Evolutionary conservation across 2,888 invertebrate species (phyloP).

Genomic region (Plagiodera versicolora): DNA sequence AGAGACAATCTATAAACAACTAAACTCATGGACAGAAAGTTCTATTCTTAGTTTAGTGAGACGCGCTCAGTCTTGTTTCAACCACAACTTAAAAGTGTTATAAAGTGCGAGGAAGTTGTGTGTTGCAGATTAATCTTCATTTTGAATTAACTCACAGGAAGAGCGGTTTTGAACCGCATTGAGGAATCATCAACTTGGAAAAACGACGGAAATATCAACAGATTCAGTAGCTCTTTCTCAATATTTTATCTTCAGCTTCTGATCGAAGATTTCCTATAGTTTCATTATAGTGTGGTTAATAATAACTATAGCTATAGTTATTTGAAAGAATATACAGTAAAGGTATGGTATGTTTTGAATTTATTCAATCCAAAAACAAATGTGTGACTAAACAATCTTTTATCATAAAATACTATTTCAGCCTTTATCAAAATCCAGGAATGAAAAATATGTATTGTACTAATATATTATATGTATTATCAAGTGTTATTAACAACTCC

Average conservation of each 20-base stretch:
- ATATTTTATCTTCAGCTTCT: background rate
- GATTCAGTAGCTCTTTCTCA: background rate
- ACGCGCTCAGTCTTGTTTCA: constrained; percentile 41
- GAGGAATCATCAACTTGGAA: background rate
- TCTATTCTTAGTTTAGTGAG: constrained; percentile 52
- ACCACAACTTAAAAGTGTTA: constrained; percentile 41
- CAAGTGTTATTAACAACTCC: too few species aligned
- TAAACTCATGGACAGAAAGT: constrained; percentile 51
- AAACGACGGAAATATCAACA: background rate
- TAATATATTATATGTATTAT: too few species aligned
- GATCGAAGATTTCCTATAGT: background rate
- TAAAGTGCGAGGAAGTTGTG: constrained; percentile 48
- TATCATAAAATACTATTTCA: too few species aligned
- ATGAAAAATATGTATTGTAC: too few species aligned
- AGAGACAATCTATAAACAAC: constrained; percentile 51
- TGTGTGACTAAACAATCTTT: too few species aligned
- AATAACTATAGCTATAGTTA: background rate
- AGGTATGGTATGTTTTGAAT: background rate
- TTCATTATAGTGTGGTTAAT: background rate
- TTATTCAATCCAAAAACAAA: too few species aligned
- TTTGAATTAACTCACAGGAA: constrained; percentile 15
- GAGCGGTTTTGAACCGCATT: background rate
- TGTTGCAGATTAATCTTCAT: constrained; percentile 33
- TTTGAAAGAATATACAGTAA: background rate
- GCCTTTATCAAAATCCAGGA: too few species aligned